A percentile compares a stretch with the other conserved stretches of the same genome.
Conservation (phyloP, 2,888 invertebrate genomes). For the Camptogramma bilineatum region DNA sequence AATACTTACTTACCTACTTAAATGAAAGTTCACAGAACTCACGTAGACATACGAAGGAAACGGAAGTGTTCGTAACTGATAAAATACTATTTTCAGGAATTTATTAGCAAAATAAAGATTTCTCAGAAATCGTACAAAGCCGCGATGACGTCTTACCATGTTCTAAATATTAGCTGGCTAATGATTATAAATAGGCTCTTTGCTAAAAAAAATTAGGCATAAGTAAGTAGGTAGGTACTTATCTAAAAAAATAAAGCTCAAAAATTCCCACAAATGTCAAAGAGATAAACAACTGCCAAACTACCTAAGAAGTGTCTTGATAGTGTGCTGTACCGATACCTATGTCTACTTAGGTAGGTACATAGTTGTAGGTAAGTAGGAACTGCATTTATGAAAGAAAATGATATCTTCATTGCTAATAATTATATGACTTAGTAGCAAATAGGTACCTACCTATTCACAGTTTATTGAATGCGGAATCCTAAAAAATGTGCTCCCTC, state of each 20-base stretch:
- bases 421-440: not conserved
- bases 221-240: no score
- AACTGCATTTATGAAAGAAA: not conserved
- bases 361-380: no score
- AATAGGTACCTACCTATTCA: not conserved
- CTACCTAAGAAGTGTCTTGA: no score
- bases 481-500: slow-evolving; percentile 22
- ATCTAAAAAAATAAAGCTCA: no score
- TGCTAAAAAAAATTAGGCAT: no score
- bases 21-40: not conserved
- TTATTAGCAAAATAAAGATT: not conserved
- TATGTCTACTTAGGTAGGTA: not conserved
- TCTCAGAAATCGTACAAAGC: slow-evolving; percentile 1
- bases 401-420: not conserved
- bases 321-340: no score
- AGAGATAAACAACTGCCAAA: no score
- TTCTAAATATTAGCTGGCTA: no score
- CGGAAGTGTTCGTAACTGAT: not conserved
- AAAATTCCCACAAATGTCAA: no score
- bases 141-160: no score
- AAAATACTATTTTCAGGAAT: slow-evolving; percentile 2
- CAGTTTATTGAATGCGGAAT: slow-evolving; percentile 22
- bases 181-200: no score
- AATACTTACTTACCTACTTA: not conserved
- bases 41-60: slow-evolving; percentile 2